Conservation (phyloP, 2,888 invertebrate genomes). For the Acleris literana region DNA sequence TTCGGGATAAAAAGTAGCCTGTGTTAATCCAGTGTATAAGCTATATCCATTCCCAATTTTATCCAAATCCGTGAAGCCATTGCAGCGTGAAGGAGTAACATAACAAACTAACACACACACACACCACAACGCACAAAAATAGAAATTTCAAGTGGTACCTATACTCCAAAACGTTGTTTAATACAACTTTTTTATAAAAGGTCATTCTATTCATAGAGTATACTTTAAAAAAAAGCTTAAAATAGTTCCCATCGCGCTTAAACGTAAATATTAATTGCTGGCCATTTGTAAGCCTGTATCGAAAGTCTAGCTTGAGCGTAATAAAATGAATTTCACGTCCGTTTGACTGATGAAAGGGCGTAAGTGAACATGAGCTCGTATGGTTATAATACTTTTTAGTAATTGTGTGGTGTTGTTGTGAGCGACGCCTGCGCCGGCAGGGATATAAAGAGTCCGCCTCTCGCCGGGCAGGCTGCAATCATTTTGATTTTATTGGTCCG, state of each 20-base stretch:
- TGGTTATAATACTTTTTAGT: slow-evolving; percentile 7
- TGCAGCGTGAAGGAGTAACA: too few species aligned
- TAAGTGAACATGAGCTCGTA: slow-evolving; percentile 10
- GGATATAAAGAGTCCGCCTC: slow-evolving; percentile 33
- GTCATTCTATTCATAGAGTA: too few species aligned
- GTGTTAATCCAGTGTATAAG: too few species aligned
- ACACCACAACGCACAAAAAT: too few species aligned
- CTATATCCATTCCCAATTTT: too few species aligned
- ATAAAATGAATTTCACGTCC: slow-evolving; percentile 26
- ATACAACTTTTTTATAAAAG: too few species aligned
- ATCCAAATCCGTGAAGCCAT: too few species aligned
- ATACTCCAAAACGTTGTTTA: too few species aligned
- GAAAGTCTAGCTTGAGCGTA: slow-evolving; percentile 34
- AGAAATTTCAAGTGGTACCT: too few species aligned
- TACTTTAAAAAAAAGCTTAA: background rate
- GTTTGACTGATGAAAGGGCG: slow-evolving; percentile 12
- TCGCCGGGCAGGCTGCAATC: slow-evolving; percentile 34
- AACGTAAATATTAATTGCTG: slow-evolving; percentile 32
- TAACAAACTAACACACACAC: too few species aligned
- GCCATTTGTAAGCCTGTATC: slow-evolving; percentile 34
- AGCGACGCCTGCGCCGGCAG: slow-evolving; percentile 29
- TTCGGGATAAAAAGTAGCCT: too few species aligned
- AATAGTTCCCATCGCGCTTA: slow-evolving; percentile 29
- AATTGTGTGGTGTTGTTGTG: slow-evolving; percentile 11
- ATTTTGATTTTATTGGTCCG: slow-evolving; percentile 41